A percentile compares a stretch with the other conserved stretches of the same genome.
Conservation (phyloP, 2,113 vertebrate genomes). For the Plecotus auritus region DNA sequence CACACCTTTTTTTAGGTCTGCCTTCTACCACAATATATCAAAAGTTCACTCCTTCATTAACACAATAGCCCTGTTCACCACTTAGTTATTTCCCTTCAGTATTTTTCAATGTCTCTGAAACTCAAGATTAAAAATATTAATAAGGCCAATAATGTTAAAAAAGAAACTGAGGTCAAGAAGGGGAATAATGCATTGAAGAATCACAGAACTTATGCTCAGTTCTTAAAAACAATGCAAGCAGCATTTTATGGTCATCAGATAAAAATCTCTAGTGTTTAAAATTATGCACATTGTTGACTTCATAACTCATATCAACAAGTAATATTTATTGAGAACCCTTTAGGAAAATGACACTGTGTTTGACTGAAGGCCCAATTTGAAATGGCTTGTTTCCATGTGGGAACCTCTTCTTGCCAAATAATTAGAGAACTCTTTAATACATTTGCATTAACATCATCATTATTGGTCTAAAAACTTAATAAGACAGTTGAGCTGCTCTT, state of each 20-base stretch:
- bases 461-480: slow-evolving; percentile 31
- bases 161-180: slow-evolving; percentile 2
- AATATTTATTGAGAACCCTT: not conserved
- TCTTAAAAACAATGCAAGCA: not conserved
- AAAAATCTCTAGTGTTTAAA: slow-evolving; percentile 21
- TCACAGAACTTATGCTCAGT: not conserved
- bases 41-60: not conserved
- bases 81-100: not conserved
- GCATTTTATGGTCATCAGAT: not conserved
- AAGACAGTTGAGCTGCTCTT: slow-evolving; percentile 21
- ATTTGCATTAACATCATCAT: slow-evolving; percentile 16
- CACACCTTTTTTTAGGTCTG: not conserved
- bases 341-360: slow-evolving; percentile 15
- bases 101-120: slow-evolving; percentile 29
- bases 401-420: slow-evolving; percentile 13
- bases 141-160: not conserved
- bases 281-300: not conserved
- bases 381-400: slow-evolving; percentile 8
- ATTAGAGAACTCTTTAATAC: slow-evolving; percentile 8
- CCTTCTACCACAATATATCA: not conserved
- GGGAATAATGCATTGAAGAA: not conserved
- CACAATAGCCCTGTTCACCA: not conserved
- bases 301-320: slow-evolving; percentile 2
- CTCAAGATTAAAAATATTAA: slow-evolving; percentile 19
- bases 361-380: slow-evolving; percentile 33